These are phyloP conservation scores for Micronycteris hirsuta DNA, from an alignment of 2,113 vertebrate species.

Conservation along the genomic window DNA sequence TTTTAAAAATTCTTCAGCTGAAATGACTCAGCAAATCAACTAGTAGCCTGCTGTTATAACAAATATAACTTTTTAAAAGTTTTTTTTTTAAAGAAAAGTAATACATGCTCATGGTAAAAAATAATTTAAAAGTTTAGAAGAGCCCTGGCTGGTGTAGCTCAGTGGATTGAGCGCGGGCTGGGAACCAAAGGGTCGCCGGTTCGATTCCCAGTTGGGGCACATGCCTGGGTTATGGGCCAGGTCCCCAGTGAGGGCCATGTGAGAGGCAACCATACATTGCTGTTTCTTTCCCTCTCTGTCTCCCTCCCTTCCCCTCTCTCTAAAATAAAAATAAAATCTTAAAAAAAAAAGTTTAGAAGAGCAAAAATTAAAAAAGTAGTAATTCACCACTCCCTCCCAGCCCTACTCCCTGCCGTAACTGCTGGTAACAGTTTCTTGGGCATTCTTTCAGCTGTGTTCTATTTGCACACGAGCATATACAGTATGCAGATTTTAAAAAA, in stretches of 20 bases:
- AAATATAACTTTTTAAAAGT: not conserved
- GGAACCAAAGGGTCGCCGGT: too few species aligned
- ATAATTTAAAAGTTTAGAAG: slow-evolving; percentile 9
- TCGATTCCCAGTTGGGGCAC: too few species aligned
- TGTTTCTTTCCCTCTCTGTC: too few species aligned
- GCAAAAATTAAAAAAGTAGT: not conserved
- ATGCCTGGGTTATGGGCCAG: too few species aligned
- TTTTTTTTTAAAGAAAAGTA: not conserved
- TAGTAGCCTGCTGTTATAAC: not conserved
- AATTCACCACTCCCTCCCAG: not conserved
- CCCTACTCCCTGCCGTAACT: not conserved
- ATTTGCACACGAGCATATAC: not conserved
- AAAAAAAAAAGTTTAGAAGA: slow-evolving; percentile 20
- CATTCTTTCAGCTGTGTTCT: not conserved
- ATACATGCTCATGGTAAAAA: not conserved
- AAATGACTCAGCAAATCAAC: slow-evolving; percentile 9
- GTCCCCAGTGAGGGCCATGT: too few species aligned
- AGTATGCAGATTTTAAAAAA: not conserved
- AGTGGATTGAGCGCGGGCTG: too few species aligned
- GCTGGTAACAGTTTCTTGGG: not conserved
- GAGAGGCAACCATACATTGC: too few species aligned
- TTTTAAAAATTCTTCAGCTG: not conserved
- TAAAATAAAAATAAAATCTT: too few species aligned
- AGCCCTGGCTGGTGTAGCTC: too few species aligned
- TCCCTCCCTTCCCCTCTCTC: too few species aligned